Evolutionary conservation across 2,113 vertebrate species (phyloP).

Genomic region (Podiceps cristatus): DNA sequence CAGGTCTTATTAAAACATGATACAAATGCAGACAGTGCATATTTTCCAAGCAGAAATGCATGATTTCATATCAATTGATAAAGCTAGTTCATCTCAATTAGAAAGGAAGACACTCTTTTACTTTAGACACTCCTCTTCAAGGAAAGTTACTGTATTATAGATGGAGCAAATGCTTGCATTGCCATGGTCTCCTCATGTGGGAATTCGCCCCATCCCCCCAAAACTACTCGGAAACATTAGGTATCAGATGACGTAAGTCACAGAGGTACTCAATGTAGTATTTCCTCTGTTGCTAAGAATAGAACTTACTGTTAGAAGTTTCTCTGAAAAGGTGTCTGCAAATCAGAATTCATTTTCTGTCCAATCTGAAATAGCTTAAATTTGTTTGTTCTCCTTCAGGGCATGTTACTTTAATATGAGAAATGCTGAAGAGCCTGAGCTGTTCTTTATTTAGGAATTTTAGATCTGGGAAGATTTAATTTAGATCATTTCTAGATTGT

Average conservation of each 20-base stretch:
- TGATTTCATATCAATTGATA: neutral
- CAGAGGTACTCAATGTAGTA: neutral
- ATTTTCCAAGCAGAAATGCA: neutral
- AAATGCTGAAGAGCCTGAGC: neutral
- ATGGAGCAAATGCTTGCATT: neutral
- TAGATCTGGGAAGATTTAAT: neutral
- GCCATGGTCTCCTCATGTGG: neutral
- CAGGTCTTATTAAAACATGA: neutral
- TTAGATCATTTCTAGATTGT: neutral
- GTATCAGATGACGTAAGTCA: neutral
- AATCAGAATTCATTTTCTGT: neutral
- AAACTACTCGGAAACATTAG: neutral
- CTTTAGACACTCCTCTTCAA: neutral
- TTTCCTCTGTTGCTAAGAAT: slow-evolving; percentile 31
- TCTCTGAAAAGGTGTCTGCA: neutral
- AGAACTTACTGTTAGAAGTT: neutral
- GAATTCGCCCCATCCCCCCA: neutral
- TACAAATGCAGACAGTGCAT: neutral
- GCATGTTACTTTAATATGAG: neutral
- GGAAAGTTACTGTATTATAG: neutral
- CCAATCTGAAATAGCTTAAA: neutral
- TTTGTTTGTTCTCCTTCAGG: neutral
- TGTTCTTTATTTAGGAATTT: neutral
- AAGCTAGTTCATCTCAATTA: neutral
- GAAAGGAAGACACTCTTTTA: neutral